Evolutionary conservation across 2,113 vertebrate genomes (phyloP).

Genomic region (Paedocypris sp.): DNA sequence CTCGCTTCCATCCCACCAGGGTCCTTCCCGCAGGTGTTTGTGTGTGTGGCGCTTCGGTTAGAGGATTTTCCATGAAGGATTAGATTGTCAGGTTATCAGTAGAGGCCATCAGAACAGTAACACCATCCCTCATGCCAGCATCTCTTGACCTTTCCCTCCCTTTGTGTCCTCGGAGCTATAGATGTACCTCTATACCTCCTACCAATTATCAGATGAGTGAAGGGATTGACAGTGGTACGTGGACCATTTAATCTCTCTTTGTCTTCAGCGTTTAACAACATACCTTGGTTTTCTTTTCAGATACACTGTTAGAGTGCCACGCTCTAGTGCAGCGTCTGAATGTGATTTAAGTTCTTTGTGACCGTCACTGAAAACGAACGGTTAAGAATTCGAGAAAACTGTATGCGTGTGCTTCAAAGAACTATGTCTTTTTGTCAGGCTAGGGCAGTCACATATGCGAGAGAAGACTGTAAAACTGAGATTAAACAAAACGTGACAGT

Average conservation of each 20-base stretch:
- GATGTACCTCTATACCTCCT: slow-evolving; percentile 4
- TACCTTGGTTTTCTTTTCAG: background rate
- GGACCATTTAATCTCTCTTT: background rate
- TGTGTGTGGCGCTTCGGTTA: background rate
- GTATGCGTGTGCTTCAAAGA: too few species aligned
- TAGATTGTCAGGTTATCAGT: slow-evolving; percentile 13
- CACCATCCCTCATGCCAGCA: background rate
- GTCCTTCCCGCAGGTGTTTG: slow-evolving; percentile 5
- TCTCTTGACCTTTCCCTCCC: background rate
- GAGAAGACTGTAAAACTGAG: too few species aligned
- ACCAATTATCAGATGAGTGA: slow-evolving; percentile 11
- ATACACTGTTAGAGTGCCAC: too few species aligned
- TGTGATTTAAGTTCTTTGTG: too few species aligned
- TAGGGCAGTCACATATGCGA: too few species aligned
- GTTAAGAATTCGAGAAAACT: too few species aligned
- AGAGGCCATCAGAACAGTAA: slow-evolving; percentile 14
- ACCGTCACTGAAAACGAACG: too few species aligned
- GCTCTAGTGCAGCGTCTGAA: too few species aligned
- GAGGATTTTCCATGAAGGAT: slow-evolving; percentile 9
- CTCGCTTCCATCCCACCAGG: background rate
- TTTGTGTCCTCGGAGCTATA: background rate
- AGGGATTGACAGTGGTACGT: slow-evolving; percentile 3
- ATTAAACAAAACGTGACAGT: too few species aligned
- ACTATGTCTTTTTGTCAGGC: too few species aligned
- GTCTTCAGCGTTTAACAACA: background rate